Evolutionary conservation across 2,797 vertebrate genomes (phyloP).

Genomic region (Picus viridis): DNA sequence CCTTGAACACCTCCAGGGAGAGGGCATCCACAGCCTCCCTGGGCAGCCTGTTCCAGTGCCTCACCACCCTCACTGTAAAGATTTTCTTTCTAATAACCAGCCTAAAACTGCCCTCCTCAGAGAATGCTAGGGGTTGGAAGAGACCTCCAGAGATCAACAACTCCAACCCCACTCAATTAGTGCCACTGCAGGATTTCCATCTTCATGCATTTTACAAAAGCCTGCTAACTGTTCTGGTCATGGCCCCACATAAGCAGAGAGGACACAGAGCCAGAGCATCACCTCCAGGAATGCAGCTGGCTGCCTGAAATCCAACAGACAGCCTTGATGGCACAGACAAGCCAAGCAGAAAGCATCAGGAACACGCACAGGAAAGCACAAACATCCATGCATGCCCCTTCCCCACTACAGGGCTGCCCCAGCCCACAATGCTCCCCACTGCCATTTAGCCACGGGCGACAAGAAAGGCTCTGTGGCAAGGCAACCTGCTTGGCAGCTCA

Average conservation of each 20-base stretch:
- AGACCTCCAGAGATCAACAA: too few relatives aligned
- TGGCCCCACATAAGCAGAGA: not conserved
- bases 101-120: too few relatives aligned
- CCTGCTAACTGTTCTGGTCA: not conserved
- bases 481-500: not conserved
- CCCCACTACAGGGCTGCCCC: fast-evolving
- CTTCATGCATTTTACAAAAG: not conserved
- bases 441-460: fast-evolving
- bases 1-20: too few relatives aligned
- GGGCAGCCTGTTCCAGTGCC: too few relatives aligned
- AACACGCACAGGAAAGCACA: fast-evolving
- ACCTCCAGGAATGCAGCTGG: not conserved
- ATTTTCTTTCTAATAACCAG: too few relatives aligned
- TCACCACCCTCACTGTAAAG: too few relatives aligned
- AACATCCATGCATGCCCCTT: fast-evolving
- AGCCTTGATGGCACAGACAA: fast-evolving
- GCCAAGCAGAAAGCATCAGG: fast-evolving
- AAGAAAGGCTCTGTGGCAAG: not conserved
- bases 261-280: not conserved
- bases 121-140: too few relatives aligned
- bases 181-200: fast-evolving
- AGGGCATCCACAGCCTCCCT: too few relatives aligned
- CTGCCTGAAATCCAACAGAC: not conserved
- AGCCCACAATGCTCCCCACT: fast-evolving
- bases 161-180: too few relatives aligned